A percentile compares a stretch with the other conserved stretches of the same genome.
phyloP scores from a whole-genome alignment of 2,888 invertebrate genomes.

The Pollenia griseotomentosa region DNA sequence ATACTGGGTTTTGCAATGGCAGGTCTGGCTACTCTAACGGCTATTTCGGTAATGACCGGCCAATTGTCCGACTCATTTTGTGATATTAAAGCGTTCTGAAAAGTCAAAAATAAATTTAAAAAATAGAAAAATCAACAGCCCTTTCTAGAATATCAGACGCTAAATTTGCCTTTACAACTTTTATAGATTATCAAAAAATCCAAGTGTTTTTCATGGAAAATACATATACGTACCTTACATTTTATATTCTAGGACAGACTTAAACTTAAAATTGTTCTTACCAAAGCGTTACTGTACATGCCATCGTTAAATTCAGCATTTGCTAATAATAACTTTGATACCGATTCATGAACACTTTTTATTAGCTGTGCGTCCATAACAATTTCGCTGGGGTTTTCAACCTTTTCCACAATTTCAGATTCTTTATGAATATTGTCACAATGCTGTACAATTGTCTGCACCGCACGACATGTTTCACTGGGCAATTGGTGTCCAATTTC shows the following conservation, averaged over 20 bases:
- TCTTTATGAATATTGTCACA: constrained; percentile 79
- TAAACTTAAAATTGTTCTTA: constrained; percentile 71
- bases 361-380: constrained; percentile 83
- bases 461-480: constrained; percentile 74
- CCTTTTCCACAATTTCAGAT: constrained; percentile 78
- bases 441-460: constrained; percentile 77
- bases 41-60: constrained; percentile 77
- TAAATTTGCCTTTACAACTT: too few relatives aligned
- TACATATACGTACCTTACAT: too few relatives aligned
- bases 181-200: too few relatives aligned
- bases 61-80: constrained; percentile 78
- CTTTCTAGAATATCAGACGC: too few relatives aligned
- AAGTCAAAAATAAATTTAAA: neutral
- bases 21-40: constrained; percentile 72
- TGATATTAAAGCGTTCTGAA: constrained; percentile 75
- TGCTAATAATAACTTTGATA: constrained; percentile 79
- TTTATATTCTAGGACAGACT: too few relatives aligned
- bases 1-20: constrained; percentile 78
- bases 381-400: constrained; percentile 82
- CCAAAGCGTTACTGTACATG: constrained; percentile 80
- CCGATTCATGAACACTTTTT: constrained; percentile 81
- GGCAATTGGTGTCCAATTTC: constrained; percentile 64
- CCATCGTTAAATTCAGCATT: constrained; percentile 80
- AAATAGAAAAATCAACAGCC: neutral
- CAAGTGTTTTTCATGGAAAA: too few relatives aligned